These are phyloP conservation scores for Scaeva pyrastri DNA, from an alignment of 2,888 invertebrate species.

Conservation along the genomic window DNA sequence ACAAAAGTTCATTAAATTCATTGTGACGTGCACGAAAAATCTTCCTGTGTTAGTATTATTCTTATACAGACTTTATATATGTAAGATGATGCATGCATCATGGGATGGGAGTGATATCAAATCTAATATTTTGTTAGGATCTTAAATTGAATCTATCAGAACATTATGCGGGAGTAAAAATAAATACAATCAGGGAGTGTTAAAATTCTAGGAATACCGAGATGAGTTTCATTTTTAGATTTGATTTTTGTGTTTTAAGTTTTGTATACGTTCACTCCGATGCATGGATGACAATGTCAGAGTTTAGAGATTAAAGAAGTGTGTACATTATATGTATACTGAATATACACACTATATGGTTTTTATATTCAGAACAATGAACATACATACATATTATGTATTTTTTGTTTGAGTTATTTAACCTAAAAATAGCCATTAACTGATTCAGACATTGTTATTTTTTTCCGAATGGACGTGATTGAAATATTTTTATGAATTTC, in stretches of 20 bases:
- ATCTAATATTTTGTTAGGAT: not conserved
- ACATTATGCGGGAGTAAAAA: slow-evolving; percentile 17
- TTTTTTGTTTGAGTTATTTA: slow-evolving; percentile 43
- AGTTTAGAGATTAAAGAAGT: not conserved
- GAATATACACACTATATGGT: no score
- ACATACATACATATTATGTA: no score
- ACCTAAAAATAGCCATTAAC: slow-evolving; percentile 61
- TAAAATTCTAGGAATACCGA: slow-evolving; percentile 16
- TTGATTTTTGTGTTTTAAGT: slow-evolving; percentile 11
- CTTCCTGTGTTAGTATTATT: not conserved
- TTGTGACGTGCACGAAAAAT: not conserved
- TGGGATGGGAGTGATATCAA: no score
- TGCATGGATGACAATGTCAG: slow-evolving; percentile 16
- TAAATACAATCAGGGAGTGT: not conserved
- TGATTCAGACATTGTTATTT: slow-evolving; percentile 41
- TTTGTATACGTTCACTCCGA: slow-evolving; percentile 62
- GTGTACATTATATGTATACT: no score
- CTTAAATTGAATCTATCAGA: slow-evolving; percentile 9
- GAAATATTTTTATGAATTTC: not conserved
- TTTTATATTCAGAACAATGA: slow-evolving; percentile 47
- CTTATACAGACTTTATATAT: not conserved
- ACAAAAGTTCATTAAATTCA: not conserved
- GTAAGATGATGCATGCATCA: no score
- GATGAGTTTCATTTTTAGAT: slow-evolving; percentile 37
- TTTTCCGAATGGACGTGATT: slow-evolving; percentile 47